A percentile compares a stretch with the other conserved stretches of the same genome.
These are phyloP conservation scores for Hypomecis punctinalis DNA, from an alignment of 2,888 invertebrate genomes.

Conservation along the genomic window DNA sequence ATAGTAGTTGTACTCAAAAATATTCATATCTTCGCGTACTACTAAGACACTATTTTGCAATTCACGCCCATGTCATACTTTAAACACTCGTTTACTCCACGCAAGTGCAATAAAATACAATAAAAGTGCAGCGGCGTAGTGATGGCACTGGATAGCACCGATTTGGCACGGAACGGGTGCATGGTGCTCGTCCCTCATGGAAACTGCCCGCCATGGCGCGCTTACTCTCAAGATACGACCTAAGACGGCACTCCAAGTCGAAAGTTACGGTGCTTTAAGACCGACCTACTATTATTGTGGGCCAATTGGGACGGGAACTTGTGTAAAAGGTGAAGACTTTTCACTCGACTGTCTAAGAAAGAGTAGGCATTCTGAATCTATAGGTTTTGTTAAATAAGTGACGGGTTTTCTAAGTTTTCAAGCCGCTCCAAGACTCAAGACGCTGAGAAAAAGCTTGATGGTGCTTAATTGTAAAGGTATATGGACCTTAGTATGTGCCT, in stretches of 20 bases:
- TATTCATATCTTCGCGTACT: no score
- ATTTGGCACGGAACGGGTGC: conserved; percentile 23
- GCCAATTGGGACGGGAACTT: conserved; percentile 19
- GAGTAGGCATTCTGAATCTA: no score
- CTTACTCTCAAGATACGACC: conserved; percentile 23
- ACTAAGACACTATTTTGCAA: background rate
- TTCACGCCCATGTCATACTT: conserved; percentile 8
- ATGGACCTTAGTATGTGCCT: no score
- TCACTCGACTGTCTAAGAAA: no score
- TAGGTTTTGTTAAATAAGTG: no score
- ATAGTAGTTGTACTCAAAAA: no score
- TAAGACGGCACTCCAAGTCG: conserved; percentile 17
- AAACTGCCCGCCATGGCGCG: conserved; percentile 21
- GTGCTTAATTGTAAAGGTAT: no score
- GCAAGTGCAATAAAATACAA: conserved; percentile 31
- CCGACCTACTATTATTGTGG: conserved; percentile 7
- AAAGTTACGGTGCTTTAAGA: conserved; percentile 20
- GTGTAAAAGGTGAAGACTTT: conserved; percentile 5
- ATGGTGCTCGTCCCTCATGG: conserved; percentile 28
- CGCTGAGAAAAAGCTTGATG: no score
- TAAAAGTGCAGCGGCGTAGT: conserved; percentile 30
- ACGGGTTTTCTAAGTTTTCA: no score
- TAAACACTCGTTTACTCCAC: conserved; percentile 25
- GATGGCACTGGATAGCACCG: conserved; percentile 28
- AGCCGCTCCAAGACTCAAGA: no score